Conservation (phyloP, 2,888 invertebrate genomes). For the Andrena fulva region DNA sequence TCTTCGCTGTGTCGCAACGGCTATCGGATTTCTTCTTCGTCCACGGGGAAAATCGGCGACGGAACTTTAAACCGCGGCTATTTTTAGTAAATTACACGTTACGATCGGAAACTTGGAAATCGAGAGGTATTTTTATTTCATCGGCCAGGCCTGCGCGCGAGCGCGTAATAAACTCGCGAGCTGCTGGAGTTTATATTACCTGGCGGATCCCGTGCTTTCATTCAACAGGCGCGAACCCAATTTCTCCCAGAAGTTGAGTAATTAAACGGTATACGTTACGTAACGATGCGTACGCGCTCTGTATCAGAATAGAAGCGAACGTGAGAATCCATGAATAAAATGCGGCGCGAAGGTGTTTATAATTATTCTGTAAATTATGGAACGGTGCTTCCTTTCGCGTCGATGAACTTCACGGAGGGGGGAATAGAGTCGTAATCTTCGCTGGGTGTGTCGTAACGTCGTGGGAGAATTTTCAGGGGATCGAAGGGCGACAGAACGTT, state of each 20-base stretch:
- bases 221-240: background rate
- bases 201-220: background rate
- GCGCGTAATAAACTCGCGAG: too few relatives aligned
- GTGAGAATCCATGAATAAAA: slow-evolving; percentile 35
- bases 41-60: background rate
- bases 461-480: slow-evolving; percentile 64
- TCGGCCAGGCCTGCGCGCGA: background rate
- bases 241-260: slow-evolving; percentile 20
- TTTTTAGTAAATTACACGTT: slow-evolving; percentile 25
- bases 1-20: slow-evolving; percentile 4
- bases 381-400: slow-evolving; percentile 19
- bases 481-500: slow-evolving; percentile 51
- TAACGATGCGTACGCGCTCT: background rate
- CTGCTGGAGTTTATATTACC: background rate
- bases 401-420: slow-evolving; percentile 28
- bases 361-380: slow-evolving; percentile 41
- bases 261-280: slow-evolving; percentile 18
- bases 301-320: slow-evolving; percentile 18
- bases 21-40: background rate
- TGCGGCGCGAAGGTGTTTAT: background rate
- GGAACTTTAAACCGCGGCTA: background rate
- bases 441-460: slow-evolving; percentile 50
- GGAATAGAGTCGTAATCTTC: slow-evolving; percentile 47
- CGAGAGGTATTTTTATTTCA: slow-evolving; percentile 1
- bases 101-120: background rate